Percentiles rank a stretch among this genome's conserved stretches.
Evolutionary conservation across 1,140 invertebrate genomes (phyloP).

Genomic region (Aphelinus certus): DNA sequence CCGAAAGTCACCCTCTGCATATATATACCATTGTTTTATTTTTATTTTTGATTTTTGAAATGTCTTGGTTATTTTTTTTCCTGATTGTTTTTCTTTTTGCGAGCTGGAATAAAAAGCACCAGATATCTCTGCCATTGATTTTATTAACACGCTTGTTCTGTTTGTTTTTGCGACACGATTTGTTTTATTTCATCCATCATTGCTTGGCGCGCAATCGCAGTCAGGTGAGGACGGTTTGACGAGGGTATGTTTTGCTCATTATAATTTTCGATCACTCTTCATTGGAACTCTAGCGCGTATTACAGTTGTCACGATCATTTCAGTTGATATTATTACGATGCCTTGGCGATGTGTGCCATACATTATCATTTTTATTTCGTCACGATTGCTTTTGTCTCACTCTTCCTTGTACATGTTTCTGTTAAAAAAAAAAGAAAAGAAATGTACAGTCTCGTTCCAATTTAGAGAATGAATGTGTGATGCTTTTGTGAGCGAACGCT

Average conservation of each 20-base stretch:
- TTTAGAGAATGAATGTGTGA: conserved; percentile 19
- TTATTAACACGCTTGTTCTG: conserved; percentile 58
- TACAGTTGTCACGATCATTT: too few relatives aligned
- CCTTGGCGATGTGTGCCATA: too few relatives aligned
- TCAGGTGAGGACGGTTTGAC: conserved; percentile 71
- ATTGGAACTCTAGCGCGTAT: conserved; percentile 31
- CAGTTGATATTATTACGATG: too few relatives aligned
- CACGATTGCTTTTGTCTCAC: conserved; percentile 13
- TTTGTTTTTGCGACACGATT: conserved; percentile 58
- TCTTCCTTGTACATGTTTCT: conserved; percentile 26
- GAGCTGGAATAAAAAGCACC: too few relatives aligned
- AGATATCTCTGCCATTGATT: conserved; percentile 19
- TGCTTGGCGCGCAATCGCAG: conserved; percentile 60
- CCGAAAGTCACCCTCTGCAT: not conserved
- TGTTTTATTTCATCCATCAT: conserved; percentile 55
- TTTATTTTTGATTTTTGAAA: too few relatives aligned
- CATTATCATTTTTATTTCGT: conserved; percentile 43
- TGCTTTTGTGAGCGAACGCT: conserved; percentile 15
- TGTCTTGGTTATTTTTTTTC: not conserved
- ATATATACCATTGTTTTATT: not conserved
- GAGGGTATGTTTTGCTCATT: conserved; percentile 67
- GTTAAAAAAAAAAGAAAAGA: too few relatives aligned
- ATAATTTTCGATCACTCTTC: conserved; percentile 40
- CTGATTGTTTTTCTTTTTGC: conserved; percentile 35
- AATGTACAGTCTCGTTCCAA: too few relatives aligned